Conservation (phyloP, 2,113 vertebrate species). For the Campylomormyrus tamandua region DNA sequence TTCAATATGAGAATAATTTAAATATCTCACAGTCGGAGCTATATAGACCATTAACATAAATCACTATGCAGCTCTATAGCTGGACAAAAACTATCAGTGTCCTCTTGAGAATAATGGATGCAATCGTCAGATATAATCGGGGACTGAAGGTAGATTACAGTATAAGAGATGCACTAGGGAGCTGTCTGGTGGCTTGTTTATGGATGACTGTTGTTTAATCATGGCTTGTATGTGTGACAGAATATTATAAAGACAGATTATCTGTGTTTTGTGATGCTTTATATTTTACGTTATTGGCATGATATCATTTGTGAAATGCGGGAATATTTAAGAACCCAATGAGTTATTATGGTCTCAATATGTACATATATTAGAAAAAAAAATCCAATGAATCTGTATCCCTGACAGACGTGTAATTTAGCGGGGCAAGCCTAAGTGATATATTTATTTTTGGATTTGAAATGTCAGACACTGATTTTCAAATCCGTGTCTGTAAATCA, state of each 20-base stretch:
- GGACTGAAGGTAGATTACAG: neutral
- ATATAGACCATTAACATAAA: conserved; percentile 7
- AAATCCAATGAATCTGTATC: neutral
- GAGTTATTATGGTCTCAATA: neutral
- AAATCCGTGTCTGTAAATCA: neutral
- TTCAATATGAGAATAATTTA: neutral
- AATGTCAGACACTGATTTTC: neutral
- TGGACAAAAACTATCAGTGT: neutral
- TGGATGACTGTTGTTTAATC: neutral
- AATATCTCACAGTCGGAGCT: neutral
- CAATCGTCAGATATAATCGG: neutral
- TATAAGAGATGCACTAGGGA: neutral
- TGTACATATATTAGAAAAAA: neutral
- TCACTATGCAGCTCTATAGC: neutral
- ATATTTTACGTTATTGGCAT: neutral
- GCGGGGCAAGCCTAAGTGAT: neutral
- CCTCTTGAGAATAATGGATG: conserved; percentile 8
- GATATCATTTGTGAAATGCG: neutral
- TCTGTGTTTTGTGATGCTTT: neutral
- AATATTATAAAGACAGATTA: neutral
- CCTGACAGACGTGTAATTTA: neutral
- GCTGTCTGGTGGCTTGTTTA: neutral
- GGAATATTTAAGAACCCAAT: neutral
- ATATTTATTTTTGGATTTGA: neutral
- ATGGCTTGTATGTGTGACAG: neutral